Evolutionary conservation across 2,888 invertebrate species (phyloP).

Genomic region (Chydorus sphaericus): DNA sequence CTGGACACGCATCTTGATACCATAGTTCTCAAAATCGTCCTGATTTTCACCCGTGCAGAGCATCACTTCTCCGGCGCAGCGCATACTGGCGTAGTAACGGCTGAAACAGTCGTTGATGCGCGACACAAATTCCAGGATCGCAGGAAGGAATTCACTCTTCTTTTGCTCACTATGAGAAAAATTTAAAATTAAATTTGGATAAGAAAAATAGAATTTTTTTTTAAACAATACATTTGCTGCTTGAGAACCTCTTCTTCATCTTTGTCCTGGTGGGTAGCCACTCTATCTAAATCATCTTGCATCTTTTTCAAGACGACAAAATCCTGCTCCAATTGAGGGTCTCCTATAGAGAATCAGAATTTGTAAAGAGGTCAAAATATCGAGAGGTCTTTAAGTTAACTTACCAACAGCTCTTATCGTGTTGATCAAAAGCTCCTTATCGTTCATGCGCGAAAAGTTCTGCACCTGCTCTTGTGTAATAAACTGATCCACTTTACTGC

Average conservation of each 20-base stretch:
- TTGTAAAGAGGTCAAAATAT: neutral
- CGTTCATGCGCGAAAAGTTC: conserved; percentile 84
- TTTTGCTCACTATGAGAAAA: too few species aligned
- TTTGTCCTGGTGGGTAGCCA: conserved; percentile 16
- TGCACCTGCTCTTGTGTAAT: conserved; percentile 91
- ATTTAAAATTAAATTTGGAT: too few species aligned
- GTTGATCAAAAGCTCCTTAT: conserved; percentile 61
- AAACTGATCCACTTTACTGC: conserved; percentile 90
- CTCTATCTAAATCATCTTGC: conserved; percentile 24
- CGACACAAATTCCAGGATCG: conserved; percentile 44
- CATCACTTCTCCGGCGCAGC: conserved; percentile 69
- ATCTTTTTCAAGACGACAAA: conserved; percentile 43
- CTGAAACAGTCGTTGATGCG: conserved; percentile 60
- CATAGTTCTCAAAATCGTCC: conserved; percentile 68
- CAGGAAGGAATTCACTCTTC: too few species aligned
- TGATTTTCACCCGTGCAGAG: too few species aligned
- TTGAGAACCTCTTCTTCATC: conserved; percentile 14
- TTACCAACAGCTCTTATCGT: conserved; percentile 68
- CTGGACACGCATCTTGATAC: conserved; percentile 69
- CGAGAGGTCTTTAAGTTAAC: too few species aligned
- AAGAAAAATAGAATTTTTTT: too few species aligned
- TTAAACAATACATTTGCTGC: too few species aligned
- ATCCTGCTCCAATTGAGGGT: conserved; percentile 38
- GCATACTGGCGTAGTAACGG: conserved; percentile 57
- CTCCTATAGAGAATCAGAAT: conserved; percentile 21